These are phyloP conservation scores for Ethmia dodecea DNA, from an alignment of 2,888 invertebrate genomes.

Conservation along the genomic window DNA sequence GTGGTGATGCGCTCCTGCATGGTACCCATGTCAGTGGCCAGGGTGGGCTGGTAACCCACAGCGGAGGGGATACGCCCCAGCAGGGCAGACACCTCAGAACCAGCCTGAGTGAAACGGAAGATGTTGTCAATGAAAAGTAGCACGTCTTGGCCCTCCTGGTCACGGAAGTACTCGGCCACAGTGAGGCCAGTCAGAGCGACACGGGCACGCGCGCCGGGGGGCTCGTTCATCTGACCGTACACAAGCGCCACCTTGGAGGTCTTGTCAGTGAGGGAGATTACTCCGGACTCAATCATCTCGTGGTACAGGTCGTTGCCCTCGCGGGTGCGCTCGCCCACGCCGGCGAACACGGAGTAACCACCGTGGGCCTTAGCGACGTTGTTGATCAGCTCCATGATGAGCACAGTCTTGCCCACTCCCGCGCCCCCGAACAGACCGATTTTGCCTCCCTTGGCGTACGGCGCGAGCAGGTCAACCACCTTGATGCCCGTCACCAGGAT, in stretches of 20 bases:
- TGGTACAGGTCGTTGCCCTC: slow-evolving; percentile 97
- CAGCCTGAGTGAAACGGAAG: slow-evolving; percentile 95
- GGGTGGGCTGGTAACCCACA: slow-evolving; percentile 97
- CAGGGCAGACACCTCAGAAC: slow-evolving; percentile 93
- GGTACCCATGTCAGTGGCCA: slow-evolving; percentile 98
- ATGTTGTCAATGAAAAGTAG: slow-evolving; percentile 98
- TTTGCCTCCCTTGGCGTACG: slow-evolving; percentile 96
- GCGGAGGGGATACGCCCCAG: slow-evolving; percentile 97
- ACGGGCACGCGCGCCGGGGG: slow-evolving; percentile 96
- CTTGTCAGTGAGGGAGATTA: slow-evolving; percentile 93
- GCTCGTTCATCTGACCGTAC: slow-evolving; percentile 98
- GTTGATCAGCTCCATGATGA: slow-evolving; percentile 98
- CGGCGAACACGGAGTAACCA: slow-evolving; percentile 97
- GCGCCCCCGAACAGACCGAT: slow-evolving; percentile 96
- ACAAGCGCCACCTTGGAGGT: slow-evolving; percentile 95
- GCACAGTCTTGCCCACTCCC: slow-evolving; percentile 96
- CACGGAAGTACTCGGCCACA: slow-evolving; percentile 97
- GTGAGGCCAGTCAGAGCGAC: slow-evolving; percentile 95
- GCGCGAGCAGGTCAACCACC: slow-evolving; percentile 94
- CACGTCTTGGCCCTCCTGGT: slow-evolving; percentile 96
- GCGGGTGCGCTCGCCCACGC: slow-evolving; percentile 96
- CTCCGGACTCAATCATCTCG: slow-evolving; percentile 97
- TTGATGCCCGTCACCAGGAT: slow-evolving; percentile 96
- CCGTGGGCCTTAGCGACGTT: slow-evolving; percentile 97
- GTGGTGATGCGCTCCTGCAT: slow-evolving; percentile 98